A percentile compares a stretch with the other conserved stretches of the same genome.
phyloP scores from a whole-genome alignment of 64 coral and sea anemone genomes.

The Montipora capricornis region DNA sequence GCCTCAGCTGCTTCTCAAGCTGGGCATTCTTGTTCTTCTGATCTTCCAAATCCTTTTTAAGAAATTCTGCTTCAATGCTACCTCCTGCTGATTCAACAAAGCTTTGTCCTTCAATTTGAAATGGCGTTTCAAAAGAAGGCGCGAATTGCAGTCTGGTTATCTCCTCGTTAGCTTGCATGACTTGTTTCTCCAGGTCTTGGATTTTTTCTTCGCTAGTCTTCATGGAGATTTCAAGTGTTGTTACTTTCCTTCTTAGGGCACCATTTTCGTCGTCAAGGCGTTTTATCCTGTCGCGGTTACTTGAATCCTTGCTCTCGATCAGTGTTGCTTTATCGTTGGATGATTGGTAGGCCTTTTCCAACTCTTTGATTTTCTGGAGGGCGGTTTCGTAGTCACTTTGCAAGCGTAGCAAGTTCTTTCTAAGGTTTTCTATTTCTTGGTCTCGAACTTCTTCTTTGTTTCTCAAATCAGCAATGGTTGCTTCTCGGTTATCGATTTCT shows the following conservation, averaged over 20 bases:
- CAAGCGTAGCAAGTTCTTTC: conserved; percentile 83
- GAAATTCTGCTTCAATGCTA: conserved; percentile 61
- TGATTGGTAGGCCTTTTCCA: conserved; percentile 77
- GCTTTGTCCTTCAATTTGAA: conserved; percentile 12
- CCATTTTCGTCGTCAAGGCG: conserved; percentile 89
- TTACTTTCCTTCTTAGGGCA: conserved; percentile 73
- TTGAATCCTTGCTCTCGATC: conserved; percentile 79
- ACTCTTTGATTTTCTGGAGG: conserved; percentile 88
- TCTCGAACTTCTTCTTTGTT: conserved; percentile 74
- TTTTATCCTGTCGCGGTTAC: conserved; percentile 86
- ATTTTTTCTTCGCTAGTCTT: conserved; percentile 81
- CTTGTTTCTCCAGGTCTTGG: conserved; percentile 72
- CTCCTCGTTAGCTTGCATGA: conserved; percentile 67
- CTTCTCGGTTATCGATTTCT: conserved; percentile 83
- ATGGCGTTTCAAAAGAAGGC: conserved; percentile 53
- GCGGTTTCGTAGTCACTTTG: conserved; percentile 85
- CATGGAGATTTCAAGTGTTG: conserved; percentile 77
- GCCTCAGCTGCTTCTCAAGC: conserved; percentile 68
- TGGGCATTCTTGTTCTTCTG: conserved; percentile 76
- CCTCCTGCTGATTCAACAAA: conserved; percentile 63
- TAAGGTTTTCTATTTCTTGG: conserved; percentile 80
- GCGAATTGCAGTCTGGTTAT: conserved; percentile 68
- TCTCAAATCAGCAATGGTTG: conserved; percentile 73
- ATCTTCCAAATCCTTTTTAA: conserved; percentile 80
- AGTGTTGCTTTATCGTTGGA: conserved; percentile 71